Evolutionary conservation across 2,888 invertebrate species (phyloP), one percentile per base, ranked within the genome.

Genomic region (Heliconius erato): DNA sequence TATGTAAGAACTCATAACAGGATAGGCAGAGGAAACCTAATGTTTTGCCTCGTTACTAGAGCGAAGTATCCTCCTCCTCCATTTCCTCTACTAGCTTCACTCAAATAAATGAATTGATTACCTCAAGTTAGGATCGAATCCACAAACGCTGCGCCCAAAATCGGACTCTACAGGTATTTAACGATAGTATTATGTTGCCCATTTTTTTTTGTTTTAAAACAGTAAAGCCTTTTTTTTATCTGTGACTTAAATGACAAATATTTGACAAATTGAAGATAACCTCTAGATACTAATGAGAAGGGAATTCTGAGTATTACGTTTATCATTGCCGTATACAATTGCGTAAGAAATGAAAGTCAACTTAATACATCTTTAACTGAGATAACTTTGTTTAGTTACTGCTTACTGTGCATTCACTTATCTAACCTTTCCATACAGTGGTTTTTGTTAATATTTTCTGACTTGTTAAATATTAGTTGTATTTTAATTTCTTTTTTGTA

Each of bases 281-380:
- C 82, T 78, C 35, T 32, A 54, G 49, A 54, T 54, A 79, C 32
- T 74, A 80, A 82, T 81, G 77, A 79, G 84, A 82, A 80, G 82
- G 82, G 80, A 80, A 82, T 84, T 72, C 76, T 76, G 14, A 71
- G 26, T 63, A 83, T 80, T 76, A 80, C 67, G 79, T 80, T 81
- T 65, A 49, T 79, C 44, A 28, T 83, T 74, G 68, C n/a, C 35
- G 44, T 63, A 35, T 72, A 67, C 26, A 49, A 71, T 78, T 84
- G 69, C 77, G 63, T 83, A 84, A 84, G 12, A 81, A 79, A 81
- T 81, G 84, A 84, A 83, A 84, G 83, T 76, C 83, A 79, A 83
- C 74, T 67, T 59, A 74, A 44, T 67, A 23, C 67, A 76, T 80
- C 68, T 76, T 54, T 35, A 26, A 67, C 28, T 49, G 19, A 35